These are phyloP conservation scores for Brachyrhaphis roseni DNA, from an alignment of 2,797 vertebrate species.

Conservation along the genomic window DNA sequence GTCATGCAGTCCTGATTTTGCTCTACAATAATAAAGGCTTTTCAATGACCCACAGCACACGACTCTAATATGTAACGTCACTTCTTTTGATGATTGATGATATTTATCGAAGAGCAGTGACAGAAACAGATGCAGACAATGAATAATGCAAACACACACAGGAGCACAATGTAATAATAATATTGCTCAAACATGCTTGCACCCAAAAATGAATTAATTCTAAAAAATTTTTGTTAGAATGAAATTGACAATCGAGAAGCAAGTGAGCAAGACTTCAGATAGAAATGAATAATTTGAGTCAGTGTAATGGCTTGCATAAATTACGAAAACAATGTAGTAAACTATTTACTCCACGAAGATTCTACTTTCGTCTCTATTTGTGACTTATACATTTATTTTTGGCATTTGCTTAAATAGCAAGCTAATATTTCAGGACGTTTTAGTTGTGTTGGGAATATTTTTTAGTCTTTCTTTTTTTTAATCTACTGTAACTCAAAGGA, in stretches of 20 bases:
- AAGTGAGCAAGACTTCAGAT: neutral
- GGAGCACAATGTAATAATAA: neutral
- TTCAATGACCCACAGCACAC: slow-evolving; percentile 50
- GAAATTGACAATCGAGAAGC: neutral
- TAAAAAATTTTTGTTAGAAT: neutral
- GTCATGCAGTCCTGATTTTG: slow-evolving; percentile 10
- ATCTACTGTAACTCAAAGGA: neutral
- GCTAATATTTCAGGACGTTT: neutral
- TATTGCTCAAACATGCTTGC: neutral
- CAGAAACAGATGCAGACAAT: slow-evolving; percentile 57
- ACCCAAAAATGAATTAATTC: neutral
- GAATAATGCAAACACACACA: neutral
- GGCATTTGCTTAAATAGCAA: neutral
- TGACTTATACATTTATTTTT: neutral
- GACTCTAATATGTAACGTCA: slow-evolving; percentile 40
- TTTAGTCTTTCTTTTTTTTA: neutral
- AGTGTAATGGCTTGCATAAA: neutral
- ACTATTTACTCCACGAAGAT: neutral
- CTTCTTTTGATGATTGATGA: slow-evolving; percentile 65
- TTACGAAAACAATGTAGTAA: neutral
- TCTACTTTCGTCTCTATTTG: neutral
- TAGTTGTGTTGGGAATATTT: neutral
- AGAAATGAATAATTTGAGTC: neutral
- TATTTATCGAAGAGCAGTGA: slow-evolving; percentile 63
- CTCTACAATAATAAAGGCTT: slow-evolving; percentile 32